Base-by-base conservation (phyloP, 2,797 vertebrate species). In the Ceyx erithaca region DNA sequence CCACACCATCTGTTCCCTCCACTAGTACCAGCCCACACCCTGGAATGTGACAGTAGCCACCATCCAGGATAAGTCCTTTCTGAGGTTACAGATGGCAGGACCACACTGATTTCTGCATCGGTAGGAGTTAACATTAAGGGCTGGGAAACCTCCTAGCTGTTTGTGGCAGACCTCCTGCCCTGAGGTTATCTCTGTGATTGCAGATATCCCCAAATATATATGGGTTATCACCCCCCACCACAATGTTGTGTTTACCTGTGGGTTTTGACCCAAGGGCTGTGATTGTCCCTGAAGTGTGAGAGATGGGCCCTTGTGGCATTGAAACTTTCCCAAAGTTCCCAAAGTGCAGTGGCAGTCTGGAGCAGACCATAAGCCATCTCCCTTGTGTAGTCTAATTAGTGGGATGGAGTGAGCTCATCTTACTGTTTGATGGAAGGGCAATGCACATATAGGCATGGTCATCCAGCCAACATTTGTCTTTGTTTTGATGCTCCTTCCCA, bases 391-490 rank as follows among this genome's bases (percentile, higher is more conserved):
- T 37, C 25, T 31, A 2, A 28, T 16, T 51, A 5, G 15, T 80
- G 66, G 35, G n/a, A 16, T 49, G 13, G 41, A 62, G 12, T 15
- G 12, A 78, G 13, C 14, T 89, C 4, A 4, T 8, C 5, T 1
- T 33, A 31, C 10, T 3, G 0, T 18, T 22, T 28, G 28, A 15
- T 35, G 8, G 28, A 72, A 37, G 6, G 43, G 4, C 25, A 59
- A 1, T 25, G 26, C 48, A 67, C 16, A 3, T 35, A 41, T 25
- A 55, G n/a, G 17, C 43, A 8, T 9, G 14, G 37, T 12, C 59
- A 63, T 16, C 10, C 15, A 48, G 22, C 10, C 14, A 26, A 0
- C 0, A 0, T 37, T 31, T 40, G 6, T 41, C 51, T 73, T 81
- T 58, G 23, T 37, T 25, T 51, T 68, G 67, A 8, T 76, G 51